phyloP scores from a whole-genome alignment of 2,113 vertebrate species.

The Grantiella picta region DNA sequence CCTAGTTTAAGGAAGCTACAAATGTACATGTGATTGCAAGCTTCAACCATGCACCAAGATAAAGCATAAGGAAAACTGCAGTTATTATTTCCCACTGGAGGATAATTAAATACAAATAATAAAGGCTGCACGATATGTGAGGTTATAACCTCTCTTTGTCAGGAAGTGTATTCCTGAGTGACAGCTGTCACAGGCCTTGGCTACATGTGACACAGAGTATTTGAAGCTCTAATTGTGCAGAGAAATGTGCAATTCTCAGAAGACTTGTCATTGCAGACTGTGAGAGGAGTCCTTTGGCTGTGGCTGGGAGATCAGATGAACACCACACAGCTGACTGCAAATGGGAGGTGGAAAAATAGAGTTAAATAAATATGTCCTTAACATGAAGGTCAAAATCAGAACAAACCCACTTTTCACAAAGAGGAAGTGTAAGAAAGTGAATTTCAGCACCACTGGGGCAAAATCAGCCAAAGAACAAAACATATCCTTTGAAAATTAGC shows the following conservation, averaged over 20 bases:
- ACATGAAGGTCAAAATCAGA: constrained; percentile 10
- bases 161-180: constrained; percentile 49
- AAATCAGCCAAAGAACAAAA: constrained; percentile 24
- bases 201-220: constrained; percentile 9
- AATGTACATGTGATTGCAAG: constrained; percentile 24
- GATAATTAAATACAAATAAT: constrained; percentile 69
- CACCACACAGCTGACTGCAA: neutral
- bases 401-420: constrained; percentile 47
- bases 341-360: neutral
- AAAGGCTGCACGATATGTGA: constrained; percentile 41
- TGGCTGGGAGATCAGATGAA: neutral
- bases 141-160: constrained; percentile 23
- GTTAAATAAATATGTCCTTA: constrained; percentile 23
- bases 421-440: constrained; percentile 38
- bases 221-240: constrained; percentile 38
- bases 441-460: constrained; percentile 41
- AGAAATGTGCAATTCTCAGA: constrained; percentile 5
- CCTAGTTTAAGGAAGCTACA: neutral
- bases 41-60: constrained; percentile 28
- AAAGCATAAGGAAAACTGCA: constrained; percentile 3
- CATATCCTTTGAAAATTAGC: constrained; percentile 36
- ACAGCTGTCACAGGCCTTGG: constrained; percentile 53
- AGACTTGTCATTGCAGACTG: neutral
- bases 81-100: constrained; percentile 53
- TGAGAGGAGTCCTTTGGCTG: neutral